Conservation (phyloP, 1,140 invertebrate species). For the Drosophila saltans region DNA sequence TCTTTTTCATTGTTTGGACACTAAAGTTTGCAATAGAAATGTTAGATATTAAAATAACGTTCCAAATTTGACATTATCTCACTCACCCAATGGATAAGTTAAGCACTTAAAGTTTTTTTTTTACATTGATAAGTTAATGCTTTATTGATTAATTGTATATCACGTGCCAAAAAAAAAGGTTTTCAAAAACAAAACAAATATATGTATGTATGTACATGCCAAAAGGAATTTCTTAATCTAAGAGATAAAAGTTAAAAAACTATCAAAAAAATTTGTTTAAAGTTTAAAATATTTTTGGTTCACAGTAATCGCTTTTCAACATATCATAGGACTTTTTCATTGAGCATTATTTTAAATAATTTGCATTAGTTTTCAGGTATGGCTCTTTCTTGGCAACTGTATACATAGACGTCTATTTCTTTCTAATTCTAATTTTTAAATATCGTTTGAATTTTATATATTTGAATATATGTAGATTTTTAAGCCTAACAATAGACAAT, state of each 20-base stretch:
- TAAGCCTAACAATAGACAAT: neutral
- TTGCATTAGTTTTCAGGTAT: neutral
- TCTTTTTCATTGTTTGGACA: neutral
- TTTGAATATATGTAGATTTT: neutral
- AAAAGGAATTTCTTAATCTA: neutral
- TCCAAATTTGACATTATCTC: no score
- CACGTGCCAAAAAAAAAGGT: neutral
- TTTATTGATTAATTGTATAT: constrained; percentile 1
- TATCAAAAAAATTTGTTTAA: neutral
- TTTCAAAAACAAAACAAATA: neutral
- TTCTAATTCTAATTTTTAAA: neutral
- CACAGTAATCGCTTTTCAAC: neutral
- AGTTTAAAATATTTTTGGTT: neutral
- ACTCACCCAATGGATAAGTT: neutral
- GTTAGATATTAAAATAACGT: no score
- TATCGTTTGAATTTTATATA: neutral
- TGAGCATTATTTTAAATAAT: neutral
- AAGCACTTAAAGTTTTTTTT: neutral
- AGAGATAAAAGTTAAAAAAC: neutral
- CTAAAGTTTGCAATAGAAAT: neutral
- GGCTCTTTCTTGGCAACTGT: neutral
- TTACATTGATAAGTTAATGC: neutral
- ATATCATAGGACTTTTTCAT: neutral
- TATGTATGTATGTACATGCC: neutral
- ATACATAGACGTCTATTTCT: constrained; percentile 1